Percentiles rank a stretch among this genome's conserved stretches.
These are phyloP conservation scores for Spondyliosoma cantharus DNA, from an alignment of 2,797 vertebrate genomes.

Conservation along the genomic window DNA sequence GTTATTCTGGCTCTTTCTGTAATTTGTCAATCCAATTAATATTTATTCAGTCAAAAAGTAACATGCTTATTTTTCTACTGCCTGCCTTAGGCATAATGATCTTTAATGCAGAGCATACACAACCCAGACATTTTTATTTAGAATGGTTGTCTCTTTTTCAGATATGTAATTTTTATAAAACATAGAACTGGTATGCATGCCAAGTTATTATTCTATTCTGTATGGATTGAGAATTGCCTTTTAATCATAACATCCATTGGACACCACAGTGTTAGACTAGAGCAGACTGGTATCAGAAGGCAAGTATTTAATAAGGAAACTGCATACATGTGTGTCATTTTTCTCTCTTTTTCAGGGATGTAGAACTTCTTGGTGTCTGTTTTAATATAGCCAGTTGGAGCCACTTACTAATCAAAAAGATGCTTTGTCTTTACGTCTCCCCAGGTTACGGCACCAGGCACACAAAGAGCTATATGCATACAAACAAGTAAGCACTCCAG, in stretches of 20 bases:
- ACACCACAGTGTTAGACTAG: slow-evolving; percentile 6
- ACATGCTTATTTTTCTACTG: slow-evolving; percentile 23
- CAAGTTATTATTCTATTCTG: slow-evolving; percentile 1
- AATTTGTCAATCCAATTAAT: slow-evolving; percentile 24
- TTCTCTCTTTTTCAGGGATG: slow-evolving; percentile 51
- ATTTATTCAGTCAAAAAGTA: slow-evolving; percentile 11
- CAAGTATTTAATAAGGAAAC: slow-evolving; percentile 35
- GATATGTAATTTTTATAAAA: background rate
- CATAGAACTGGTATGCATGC: slow-evolving; percentile 3
- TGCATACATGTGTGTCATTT: slow-evolving; percentile 21
- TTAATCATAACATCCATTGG: background rate
- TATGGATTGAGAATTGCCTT: background rate
- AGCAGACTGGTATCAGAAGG: slow-evolving; percentile 28
- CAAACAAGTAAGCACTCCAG: slow-evolving; percentile 91
- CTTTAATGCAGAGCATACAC: slow-evolving; percentile 1
- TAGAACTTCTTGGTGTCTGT: slow-evolving; percentile 46
- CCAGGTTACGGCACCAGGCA: slow-evolving; percentile 97
- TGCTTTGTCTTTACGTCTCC: slow-evolving; percentile 70
- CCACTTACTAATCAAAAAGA: slow-evolving; percentile 60
- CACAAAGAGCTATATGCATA: slow-evolving; percentile 99
- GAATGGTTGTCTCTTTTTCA: slow-evolving; percentile 5
- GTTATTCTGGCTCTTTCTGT: slow-evolving; percentile 7
- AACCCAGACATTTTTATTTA: slow-evolving; percentile 11
- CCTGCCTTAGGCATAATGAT: slow-evolving; percentile 25
- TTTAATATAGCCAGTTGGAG: background rate